phyloP scores from a whole-genome alignment of 2,888 invertebrate species.

The Dryobotodes eremita region DNA sequence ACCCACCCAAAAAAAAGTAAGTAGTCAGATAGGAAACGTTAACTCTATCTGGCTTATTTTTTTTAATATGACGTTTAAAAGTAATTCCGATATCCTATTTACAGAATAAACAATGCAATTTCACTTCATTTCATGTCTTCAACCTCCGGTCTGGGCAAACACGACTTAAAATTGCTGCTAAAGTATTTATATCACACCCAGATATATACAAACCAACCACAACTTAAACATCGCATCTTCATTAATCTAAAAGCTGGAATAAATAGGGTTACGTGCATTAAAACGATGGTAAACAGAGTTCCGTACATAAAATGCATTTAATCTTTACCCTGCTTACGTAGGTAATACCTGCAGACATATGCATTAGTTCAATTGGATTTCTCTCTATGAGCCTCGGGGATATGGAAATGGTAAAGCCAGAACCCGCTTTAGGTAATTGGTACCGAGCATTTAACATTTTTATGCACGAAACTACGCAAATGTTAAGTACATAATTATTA shows the following conservation, averaged over 20 bases:
- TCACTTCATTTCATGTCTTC: background rate
- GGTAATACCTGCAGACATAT: conserved; percentile 43
- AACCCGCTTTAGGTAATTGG: conserved; percentile 16
- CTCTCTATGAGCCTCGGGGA: conserved; percentile 33
- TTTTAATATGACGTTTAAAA: too few relatives aligned
- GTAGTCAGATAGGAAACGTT: too few relatives aligned
- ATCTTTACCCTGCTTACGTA: conserved; percentile 26
- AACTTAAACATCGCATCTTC: background rate
- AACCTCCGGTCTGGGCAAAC: background rate
- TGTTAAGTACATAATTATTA: too few relatives aligned
- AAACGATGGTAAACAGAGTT: conserved; percentile 14
- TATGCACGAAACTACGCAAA: background rate
- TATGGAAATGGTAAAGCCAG: conserved; percentile 46
- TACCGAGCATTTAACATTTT: background rate
- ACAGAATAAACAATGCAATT: too few relatives aligned
- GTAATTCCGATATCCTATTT: too few relatives aligned
- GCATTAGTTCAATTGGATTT: conserved; percentile 69
- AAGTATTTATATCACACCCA: background rate
- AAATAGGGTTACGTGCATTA: conserved; percentile 13
- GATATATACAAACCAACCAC: background rate
- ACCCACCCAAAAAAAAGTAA: too few relatives aligned
- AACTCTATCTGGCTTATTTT: too few relatives aligned
- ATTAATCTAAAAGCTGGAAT: conserved; percentile 6
- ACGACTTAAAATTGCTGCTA: background rate
- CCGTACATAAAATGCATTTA: conserved; percentile 38